Conservation (phyloP, 1,140 invertebrate species). For the Lethocerus indicus region DNA sequence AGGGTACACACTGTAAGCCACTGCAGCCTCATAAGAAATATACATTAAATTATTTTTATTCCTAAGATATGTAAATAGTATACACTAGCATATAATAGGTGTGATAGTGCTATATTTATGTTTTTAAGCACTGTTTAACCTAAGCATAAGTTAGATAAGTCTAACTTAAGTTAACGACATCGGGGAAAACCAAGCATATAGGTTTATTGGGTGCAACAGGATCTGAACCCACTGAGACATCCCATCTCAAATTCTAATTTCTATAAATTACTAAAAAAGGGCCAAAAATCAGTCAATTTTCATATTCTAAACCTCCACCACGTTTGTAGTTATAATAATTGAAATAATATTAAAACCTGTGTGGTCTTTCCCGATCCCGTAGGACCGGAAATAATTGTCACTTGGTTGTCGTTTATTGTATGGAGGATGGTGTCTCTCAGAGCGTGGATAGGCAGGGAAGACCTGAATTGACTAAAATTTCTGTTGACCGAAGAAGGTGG, state of each 20-base stretch:
- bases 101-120: too few species aligned
- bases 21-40: too few species aligned
- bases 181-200: neutral
- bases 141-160: too few species aligned
- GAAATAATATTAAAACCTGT: conserved; percentile 29
- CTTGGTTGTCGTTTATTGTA: conserved; percentile 52
- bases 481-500: conserved; percentile 32
- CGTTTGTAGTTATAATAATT: neutral
- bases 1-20: too few species aligned
- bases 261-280: neutral
- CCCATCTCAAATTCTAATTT: neutral
- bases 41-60: too few species aligned
- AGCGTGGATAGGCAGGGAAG: conserved; percentile 49
- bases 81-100: too few species aligned
- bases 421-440: conserved; percentile 60
- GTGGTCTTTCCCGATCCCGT: conserved; percentile 85
- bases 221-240: neutral
- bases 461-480: conserved; percentile 32
- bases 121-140: too few species aligned
- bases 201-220: neutral
- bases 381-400: conserved; percentile 55
- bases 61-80: too few species aligned
- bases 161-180: too few species aligned
- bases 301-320: neutral
- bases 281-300: neutral